Evolutionary conservation across 1,140 invertebrate species (phyloP).

Genomic region (Proales similis): DNA sequence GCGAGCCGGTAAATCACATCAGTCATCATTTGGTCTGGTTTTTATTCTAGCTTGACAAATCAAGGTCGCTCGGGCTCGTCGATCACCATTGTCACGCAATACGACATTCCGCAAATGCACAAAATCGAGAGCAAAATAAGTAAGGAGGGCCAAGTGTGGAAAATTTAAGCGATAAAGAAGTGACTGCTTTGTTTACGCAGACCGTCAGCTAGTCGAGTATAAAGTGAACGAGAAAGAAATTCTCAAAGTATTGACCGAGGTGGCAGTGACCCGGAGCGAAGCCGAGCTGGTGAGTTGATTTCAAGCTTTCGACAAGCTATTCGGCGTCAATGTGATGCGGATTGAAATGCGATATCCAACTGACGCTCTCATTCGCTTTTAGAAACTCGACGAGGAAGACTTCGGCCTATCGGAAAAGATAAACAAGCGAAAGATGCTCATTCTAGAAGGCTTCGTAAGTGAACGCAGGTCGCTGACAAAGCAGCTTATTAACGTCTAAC

Average conservation of each 20-base stretch:
- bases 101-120: constrained; percentile 76
- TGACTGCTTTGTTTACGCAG: not conserved
- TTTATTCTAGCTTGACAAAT: constrained; percentile 9
- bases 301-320: not conserved
- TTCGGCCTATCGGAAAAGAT: constrained; percentile 37
- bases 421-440: constrained; percentile 38
- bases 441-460: constrained; percentile 31
- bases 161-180: no score
- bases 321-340: not conserved
- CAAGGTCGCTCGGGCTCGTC: constrained; percentile 57
- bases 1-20: constrained; percentile 51
- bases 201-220: constrained; percentile 18
- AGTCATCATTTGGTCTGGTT: constrained; percentile 45
- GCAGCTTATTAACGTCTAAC: no score
- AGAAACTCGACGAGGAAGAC: constrained; percentile 38
- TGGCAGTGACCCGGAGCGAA: constrained; percentile 28
- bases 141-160: no score
- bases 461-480: no score
- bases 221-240: constrained; percentile 37
- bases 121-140: constrained; percentile 77
- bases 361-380: not conserved
- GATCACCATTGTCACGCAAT: constrained; percentile 80
- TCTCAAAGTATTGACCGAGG: constrained; percentile 34
- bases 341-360: not conserved
- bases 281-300: constrained; percentile 19